Conservation (phyloP, 2,797 vertebrate genomes). For the Gobionotothen gibberifrons region DNA sequence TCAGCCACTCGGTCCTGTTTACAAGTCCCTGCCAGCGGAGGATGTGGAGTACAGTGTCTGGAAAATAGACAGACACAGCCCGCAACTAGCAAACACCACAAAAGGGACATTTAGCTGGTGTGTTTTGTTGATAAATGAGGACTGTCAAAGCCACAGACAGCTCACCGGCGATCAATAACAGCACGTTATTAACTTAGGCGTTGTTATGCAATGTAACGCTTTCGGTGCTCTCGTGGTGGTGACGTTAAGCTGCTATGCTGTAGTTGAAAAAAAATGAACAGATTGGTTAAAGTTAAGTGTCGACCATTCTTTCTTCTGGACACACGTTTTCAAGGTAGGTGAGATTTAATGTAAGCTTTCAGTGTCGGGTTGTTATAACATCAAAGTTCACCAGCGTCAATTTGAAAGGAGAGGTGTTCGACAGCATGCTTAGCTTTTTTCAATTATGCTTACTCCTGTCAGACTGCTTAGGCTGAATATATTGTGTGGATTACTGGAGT, state of each 20-base stretch:
- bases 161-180: slow-evolving; percentile 52
- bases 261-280: slow-evolving; percentile 51
- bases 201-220: slow-evolving; percentile 73
- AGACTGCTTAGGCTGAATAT: slow-evolving; percentile 14
- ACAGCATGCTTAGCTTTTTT: slow-evolving; percentile 16
- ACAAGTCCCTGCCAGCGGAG: slow-evolving; percentile 78
- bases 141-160: slow-evolving; percentile 23
- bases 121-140: slow-evolving; percentile 21
- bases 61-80: slow-evolving; percentile 56
- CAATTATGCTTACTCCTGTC: slow-evolving; percentile 26
- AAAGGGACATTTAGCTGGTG: slow-evolving; percentile 13
- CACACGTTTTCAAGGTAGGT: slow-evolving; percentile 75
- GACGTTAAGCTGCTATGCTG: slow-evolving; percentile 43
- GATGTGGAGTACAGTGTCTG: slow-evolving; percentile 74
- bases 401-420: slow-evolving; percentile 15
- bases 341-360: slow-evolving; percentile 43
- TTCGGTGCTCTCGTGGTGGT: slow-evolving; percentile 39
- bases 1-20: slow-evolving; percentile 81
- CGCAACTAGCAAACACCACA: slow-evolving; percentile 27
- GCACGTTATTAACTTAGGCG: slow-evolving; percentile 65
- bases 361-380: slow-evolving; percentile 37
- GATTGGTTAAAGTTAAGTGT: slow-evolving; percentile 49
- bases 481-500: slow-evolving; percentile 5
- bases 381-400: slow-evolving; percentile 60
- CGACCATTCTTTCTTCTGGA: slow-evolving; percentile 54